Evolutionary conservation across 2,888 invertebrate genomes (phyloP).

Genomic region (Oscheius onirici): DNA sequence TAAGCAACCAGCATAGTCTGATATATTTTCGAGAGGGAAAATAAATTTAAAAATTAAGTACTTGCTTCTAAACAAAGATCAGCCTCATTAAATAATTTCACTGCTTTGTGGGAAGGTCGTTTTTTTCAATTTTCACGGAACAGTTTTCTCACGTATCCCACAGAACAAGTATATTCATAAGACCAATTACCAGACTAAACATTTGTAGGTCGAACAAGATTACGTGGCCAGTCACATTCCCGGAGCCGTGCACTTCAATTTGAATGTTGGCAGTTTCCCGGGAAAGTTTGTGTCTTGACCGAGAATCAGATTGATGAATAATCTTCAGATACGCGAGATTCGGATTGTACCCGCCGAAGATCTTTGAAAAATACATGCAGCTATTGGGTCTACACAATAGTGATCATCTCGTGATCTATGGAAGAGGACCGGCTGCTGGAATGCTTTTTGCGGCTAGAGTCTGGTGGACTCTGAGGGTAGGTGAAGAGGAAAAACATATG

Average conservation of each 20-base stretch:
- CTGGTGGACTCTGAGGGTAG: constrained; percentile 64
- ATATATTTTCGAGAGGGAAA: too few species aligned
- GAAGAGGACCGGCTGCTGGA: constrained; percentile 63
- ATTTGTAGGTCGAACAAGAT: constrained; percentile 6
- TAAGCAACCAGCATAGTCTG: too few species aligned
- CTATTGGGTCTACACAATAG: constrained; percentile 60
- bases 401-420: constrained; percentile 56
- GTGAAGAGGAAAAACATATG: too few species aligned
- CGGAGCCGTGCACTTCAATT: constrained; percentile 57
- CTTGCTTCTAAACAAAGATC: not conserved
- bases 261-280: constrained; percentile 63
- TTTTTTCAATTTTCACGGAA: constrained; percentile 27
- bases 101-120: constrained; percentile 58
- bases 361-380: constrained; percentile 64
- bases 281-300: constrained; percentile 39
- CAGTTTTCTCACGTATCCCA: too few species aligned
- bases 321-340: constrained; percentile 15
- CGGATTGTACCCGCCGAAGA: constrained; percentile 58
- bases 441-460: constrained; percentile 64
- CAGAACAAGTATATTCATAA: too few species aligned
- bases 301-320: not conserved
- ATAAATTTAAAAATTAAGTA: too few species aligned
- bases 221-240: constrained; percentile 55
- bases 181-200: not conserved
- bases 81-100: not conserved